Evolutionary conservation across 2,113 vertebrate genomes (phyloP), one percentile per base, ranked within the genome.

Genomic region (Aix galericulata): DNA sequence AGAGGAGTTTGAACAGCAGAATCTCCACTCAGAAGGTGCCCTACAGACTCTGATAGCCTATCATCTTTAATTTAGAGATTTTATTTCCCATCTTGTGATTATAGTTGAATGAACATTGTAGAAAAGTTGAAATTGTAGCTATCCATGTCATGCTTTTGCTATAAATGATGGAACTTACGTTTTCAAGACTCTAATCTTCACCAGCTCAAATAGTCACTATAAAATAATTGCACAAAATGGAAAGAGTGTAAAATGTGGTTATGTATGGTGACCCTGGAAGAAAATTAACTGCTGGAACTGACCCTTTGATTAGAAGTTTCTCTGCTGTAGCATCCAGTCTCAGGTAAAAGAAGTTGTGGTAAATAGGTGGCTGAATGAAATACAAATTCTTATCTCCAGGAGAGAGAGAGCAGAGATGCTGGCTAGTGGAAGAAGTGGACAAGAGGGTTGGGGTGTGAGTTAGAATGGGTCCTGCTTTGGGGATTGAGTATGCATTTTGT

Each of bases 31-130:
- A 68, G 85, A 93, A 93, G 74, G 69, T 94, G 85, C 89, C 86
- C 92, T 91, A 55, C 89, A 89, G 94, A 82, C 77, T 94, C 89
- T 91, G 71, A 76, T 91, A 86, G 77, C 71, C 93, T 75, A 91
- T 96, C 94, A 92, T 81, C 93, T 96, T 94, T 96, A 94, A 95
- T 95, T 87, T 95, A 94, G 90, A 90, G 79, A 83, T 89, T 96
- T 89, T 84, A 88, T 89, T 95, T 93, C 89, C 73, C 76, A 82
- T 96, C 85, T 96, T 94, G 74, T 91, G 86, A 95, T 97, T 96
- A 79, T 66, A 93, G 80, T 71, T 93, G 89, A 93, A 88, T 89
- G 93, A 91, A 86, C 59, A 77, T 73, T 59, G 89, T 84, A 85
- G 82, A 79, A 84, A 92, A 90, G 82, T 95, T 96, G 71, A 92